Base-by-base conservation (phyloP, 2,888 invertebrate species). In the Cryptocephalus primarius region DNA sequence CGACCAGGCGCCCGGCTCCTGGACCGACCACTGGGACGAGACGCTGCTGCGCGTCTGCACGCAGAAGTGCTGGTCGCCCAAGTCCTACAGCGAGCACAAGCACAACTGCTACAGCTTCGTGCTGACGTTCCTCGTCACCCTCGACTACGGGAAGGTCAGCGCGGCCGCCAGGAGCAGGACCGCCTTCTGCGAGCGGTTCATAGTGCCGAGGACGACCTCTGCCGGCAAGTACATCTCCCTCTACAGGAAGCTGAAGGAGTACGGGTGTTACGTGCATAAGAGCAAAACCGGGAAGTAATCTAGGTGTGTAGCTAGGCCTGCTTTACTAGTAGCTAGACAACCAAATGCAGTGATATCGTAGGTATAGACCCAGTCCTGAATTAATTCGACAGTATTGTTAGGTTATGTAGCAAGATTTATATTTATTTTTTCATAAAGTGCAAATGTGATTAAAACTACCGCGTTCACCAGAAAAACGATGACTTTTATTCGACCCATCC, bases 41-140 rank as follows among this genome's bases (percentile, higher is more conserved):
- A 71, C 78, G 33, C 67, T 84, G 43, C 62, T 78, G 53, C 77
- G 82, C 75, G 80, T 83, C 42, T 75, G 77, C 59, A 71, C 74
- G 50, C 75, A 80, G 60, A 64, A 75, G 36, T 71, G 76, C 43
- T 88, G 87, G 87, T 78, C 78, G 43, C 67, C 80, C 14, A 72
- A 76, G 39, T 76, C 80, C 60, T 92, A 92, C 66, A 73, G 85
- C 62, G 85, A 87, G 70, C 79, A 80, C 52, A 74, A 75, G 40
- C 80, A 86, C 70, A 92, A 92, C 68, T 92, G 92, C 66, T 91
- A 89, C 62, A 83, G 84, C 40, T 92, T 92, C 71, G 88, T 91
- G 9, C 72, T 91, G 49, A 79, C 83, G 33, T 91, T 91, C 68
- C 69, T 92, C 46, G 76, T 80, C 60, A 77, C 79, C 38, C 74